Base-by-base conservation (phyloP, 2,888 invertebrate species). In the Cerastis leucographa region DNA sequence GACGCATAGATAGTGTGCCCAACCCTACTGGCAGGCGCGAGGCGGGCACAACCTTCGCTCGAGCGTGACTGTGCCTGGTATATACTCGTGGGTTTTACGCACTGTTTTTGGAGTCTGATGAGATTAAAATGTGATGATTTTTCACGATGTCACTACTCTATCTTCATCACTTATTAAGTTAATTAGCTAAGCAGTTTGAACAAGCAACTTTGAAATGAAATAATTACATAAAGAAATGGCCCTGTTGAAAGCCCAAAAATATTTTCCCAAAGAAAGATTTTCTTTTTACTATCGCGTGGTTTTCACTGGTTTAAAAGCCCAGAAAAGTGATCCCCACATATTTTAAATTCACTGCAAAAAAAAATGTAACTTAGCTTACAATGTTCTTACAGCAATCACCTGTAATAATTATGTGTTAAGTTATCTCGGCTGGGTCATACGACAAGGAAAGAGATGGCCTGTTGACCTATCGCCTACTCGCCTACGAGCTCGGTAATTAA, bases 1-100 rank as follows among this genome's bases (percentile, higher is more conserved):
- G 93, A 92, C 93, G 92, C 92, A 91, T 89, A 92, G 94, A 94
- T 94, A 94, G 87, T 84, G 89, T 90, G 90, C 92, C 93, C 93
- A 92, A 91, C 94, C 93, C 94, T 93, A 82, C 84, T 19, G 49
- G 8, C 74, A 59, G 49, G 71, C 61, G 17, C 71, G 25, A 35
- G 35, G 51, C 66, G 69, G 80, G 62, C 65, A 86, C 91, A 91
- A 92, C 91, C 85, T 88, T 85, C 88, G 72, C 46, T 78, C 46
- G 81, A 80, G 79, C 88, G 85, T 88, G 85, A 89, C 89, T 75
- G n/a, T n/a, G 54, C 76, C 76, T 59, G 22, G 61, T 68, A 35
- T 59, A 61, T 74, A 65, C 56, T 71, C 64, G 67, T 66, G 40
- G 49, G 35, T 44, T 85, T 66, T 71, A 82, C 64, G 67, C 70